Conservation (phyloP, 2,113 vertebrate genomes). For the Sclerurus mexicanus region DNA sequence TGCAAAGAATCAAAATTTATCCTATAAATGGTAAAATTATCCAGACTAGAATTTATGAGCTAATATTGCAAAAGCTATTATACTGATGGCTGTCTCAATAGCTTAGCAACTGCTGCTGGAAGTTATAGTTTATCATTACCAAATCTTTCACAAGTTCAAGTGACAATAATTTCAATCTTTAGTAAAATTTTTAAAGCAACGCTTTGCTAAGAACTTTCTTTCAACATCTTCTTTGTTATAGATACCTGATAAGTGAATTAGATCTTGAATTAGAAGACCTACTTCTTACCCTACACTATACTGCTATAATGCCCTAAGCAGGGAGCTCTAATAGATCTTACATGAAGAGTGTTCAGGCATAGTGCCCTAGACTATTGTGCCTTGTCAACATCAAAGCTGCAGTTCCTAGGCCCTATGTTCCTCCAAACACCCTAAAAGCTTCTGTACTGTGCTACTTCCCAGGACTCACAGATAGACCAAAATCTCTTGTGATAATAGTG, state of each 20-base stretch:
- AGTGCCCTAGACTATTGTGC: neutral
- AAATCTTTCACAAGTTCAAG: neutral
- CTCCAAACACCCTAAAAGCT: neutral
- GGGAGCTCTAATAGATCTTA: neutral
- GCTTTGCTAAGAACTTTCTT: neutral
- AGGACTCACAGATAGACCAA: neutral
- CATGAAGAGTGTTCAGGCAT: neutral
- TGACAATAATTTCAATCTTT: neutral
- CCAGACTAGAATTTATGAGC: neutral
- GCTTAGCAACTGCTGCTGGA: neutral
- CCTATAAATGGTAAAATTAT: conserved; percentile 6
- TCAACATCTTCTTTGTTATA: neutral
- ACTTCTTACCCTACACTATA: neutral
- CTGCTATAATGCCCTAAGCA: neutral
- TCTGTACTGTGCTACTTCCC: neutral
- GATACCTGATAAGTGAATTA: neutral
- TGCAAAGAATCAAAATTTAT: neutral
- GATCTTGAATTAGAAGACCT: neutral
- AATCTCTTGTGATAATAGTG: neutral
- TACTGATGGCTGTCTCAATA: neutral
- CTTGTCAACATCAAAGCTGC: neutral
- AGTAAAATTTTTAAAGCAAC: neutral
- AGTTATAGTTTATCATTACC: neutral
- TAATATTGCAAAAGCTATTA: neutral
- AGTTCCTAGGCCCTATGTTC: neutral